Conservation (phyloP, 2,113 vertebrate genomes). For the Dissostichus mawsoni region DNA sequence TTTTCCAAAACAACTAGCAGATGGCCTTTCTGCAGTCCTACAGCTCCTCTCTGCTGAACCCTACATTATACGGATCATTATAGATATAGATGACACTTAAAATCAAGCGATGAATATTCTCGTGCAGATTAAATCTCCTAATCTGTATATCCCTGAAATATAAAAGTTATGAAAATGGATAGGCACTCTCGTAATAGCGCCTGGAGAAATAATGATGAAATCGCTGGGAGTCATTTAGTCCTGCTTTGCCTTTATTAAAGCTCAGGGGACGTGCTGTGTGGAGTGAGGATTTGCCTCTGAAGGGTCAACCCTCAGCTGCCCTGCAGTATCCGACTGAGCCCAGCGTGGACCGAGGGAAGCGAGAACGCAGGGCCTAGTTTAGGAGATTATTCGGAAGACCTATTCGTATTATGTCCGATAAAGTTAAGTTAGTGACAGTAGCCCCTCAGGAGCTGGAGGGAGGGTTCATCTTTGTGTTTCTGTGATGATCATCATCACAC, state of each 20-base stretch:
- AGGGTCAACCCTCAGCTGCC: slow-evolving; percentile 51
- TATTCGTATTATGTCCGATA: slow-evolving; percentile 38
- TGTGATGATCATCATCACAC: slow-evolving; percentile 16
- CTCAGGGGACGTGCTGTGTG: slow-evolving; percentile 44
- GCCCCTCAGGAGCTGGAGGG: slow-evolving; percentile 20
- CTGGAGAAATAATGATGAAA: slow-evolving; percentile 47
- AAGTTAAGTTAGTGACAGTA: slow-evolving; percentile 44
- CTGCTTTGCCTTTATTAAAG: slow-evolving; percentile 57
- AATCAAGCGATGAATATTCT: slow-evolving; percentile 69
- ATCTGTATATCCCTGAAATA: slow-evolving; percentile 74
- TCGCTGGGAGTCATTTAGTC: slow-evolving; percentile 41
- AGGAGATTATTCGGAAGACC: slow-evolving; percentile 51
- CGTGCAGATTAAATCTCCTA: slow-evolving; percentile 67
- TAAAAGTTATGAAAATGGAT: slow-evolving; percentile 63
- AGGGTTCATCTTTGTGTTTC: slow-evolving; percentile 28
- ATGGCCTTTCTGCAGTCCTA: slow-evolving; percentile 62
- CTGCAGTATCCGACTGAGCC: slow-evolving; percentile 27
- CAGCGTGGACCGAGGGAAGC: slow-evolving; percentile 3
- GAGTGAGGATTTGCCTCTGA: slow-evolving; percentile 55
- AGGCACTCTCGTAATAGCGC: not conserved
- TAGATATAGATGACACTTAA: slow-evolving; percentile 71
- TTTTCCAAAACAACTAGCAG: slow-evolving; percentile 60
- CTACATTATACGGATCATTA: slow-evolving; percentile 45
- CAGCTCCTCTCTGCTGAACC: slow-evolving; percentile 53
- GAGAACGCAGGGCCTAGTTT: slow-evolving; percentile 12